Base-by-base conservation (phyloP, 2,113 vertebrate species). In the Aegotheles bennettii region DNA sequence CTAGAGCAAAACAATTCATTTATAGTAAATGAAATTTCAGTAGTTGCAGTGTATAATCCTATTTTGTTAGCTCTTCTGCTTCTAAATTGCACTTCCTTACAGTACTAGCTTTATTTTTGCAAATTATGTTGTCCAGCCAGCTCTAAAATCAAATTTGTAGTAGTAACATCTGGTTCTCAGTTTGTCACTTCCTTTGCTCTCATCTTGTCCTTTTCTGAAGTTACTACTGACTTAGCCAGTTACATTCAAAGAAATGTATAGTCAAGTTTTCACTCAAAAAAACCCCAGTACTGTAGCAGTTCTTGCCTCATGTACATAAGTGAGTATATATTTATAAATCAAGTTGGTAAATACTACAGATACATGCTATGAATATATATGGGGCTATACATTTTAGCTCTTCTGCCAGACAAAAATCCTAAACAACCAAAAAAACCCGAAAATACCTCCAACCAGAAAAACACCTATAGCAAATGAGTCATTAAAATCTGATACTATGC, bases 111-210 rank as follows among this genome's bases (percentile, higher is more conserved):
- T 71, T 53, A 50, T 67, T 85, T 95, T 95, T 77, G 54, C 16
- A 87, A 85, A 77, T 93, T 1, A 38, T 65, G 9, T 26, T 94
- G 81, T 77, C 71, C 57, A 93, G 33, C 5, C 31, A 54, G 16
- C 54, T 71, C 25, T 79, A 93, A 91, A 89, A 91, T 76, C 43
- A 60, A 76, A 87, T 96, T 73, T 91, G 33, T 65, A 45, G 61
- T 16, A 57, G 36, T 31, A 84, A 51, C 48, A 89, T 79, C 84
- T 94, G 36, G 5, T 68, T 91, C 57, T 75, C 69, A 25, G 54
- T 77, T 88, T 90, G 60, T 24, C 45, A 31, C 11, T 93, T 94
- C 53, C 45, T 93, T 67, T 78, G 15, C 29, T 84, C 38, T 87
- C 47, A 47, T 71, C 13, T 35, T 75, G 21, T 56, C 8, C 13